A percentile compares a stretch with the other conserved stretches of the same genome.
phyloP scores from a whole-genome alignment of 2,888 invertebrate genomes.

The Furcula furcula region DNA sequence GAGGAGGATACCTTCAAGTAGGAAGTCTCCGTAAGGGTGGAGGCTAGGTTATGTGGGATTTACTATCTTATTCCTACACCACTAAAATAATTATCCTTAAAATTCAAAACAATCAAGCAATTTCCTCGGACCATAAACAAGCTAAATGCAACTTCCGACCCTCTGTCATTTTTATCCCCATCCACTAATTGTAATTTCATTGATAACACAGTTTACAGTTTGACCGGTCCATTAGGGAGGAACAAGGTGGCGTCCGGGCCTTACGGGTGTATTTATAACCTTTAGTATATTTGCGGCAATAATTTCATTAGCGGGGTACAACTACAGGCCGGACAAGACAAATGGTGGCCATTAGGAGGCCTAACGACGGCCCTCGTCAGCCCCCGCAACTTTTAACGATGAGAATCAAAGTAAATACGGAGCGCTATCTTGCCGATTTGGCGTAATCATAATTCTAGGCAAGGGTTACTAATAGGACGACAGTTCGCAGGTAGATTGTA shows the following conservation, averaged over 20 bases:
- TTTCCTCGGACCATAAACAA: slow-evolving; percentile 44
- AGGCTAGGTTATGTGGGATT: no score
- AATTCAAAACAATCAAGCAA: slow-evolving; percentile 32
- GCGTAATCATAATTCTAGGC: slow-evolving; percentile 71
- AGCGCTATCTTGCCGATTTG: slow-evolving; percentile 78
- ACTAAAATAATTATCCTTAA: background rate
- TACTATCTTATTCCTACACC: background rate
- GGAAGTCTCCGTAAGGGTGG: no score
- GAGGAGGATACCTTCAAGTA: no score
- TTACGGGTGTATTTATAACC: slow-evolving; percentile 79
- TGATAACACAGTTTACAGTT: slow-evolving; percentile 82
- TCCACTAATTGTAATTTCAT: slow-evolving; percentile 80
- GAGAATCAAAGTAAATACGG: slow-evolving; percentile 81
- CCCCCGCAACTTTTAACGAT: slow-evolving; percentile 79
- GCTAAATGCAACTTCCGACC: slow-evolving; percentile 67
- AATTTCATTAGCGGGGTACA: slow-evolving; percentile 82
- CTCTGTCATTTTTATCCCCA: slow-evolving; percentile 70
- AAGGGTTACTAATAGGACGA: slow-evolving; percentile 68
- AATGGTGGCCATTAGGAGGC: slow-evolving; percentile 80
- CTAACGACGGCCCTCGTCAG: slow-evolving; percentile 79
- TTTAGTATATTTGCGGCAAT: slow-evolving; percentile 81
- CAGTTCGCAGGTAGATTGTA: slow-evolving; percentile 55
- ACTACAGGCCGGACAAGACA: slow-evolving; percentile 81
- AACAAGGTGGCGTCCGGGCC: slow-evolving; percentile 78
- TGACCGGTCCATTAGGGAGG: slow-evolving; percentile 80